Evolutionary conservation across 1,140 invertebrate genomes (phyloP), one percentile per base, ranked within the genome.

Genomic region (Pogonomyrmex barbatus): DNA sequence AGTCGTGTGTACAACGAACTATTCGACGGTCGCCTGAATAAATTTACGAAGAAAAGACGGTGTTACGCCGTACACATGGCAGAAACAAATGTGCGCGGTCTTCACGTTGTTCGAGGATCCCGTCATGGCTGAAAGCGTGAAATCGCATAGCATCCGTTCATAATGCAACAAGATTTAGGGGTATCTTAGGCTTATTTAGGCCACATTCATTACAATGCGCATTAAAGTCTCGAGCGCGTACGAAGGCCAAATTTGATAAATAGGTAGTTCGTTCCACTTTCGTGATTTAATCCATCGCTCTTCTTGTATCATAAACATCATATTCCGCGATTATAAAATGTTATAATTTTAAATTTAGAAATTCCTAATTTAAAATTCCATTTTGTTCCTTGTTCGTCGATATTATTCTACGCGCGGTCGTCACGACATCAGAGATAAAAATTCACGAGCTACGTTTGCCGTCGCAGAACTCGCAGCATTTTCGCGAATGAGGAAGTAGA

Each of bases 21-120:
- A 81, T 71, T 88, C 65, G 87, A 63, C 86, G 42, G 67, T 42
- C 12, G 82, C 50, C 54, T 86, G 88, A 89, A 88, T 88, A 86
- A 88, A 89, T 89, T 88, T 88, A 52, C 12, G 58, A 10, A 12
- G 24, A 67, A 65, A 82, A 65, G 45, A 62, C 52, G 4, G 36
- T 54, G 42, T 17, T 60, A 14, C 12, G n/a, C 33, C 12, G 2
- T 60, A 17, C 50, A 50, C 8, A 6, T 83, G 79, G 79, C 79
- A 60, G 79, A 75, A 83, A 83, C 68, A 83, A 83, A 83, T 83
- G 68, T 24, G 39, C 30, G 78, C 9, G 24, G 12, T 10, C 9
- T 62, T 42, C 10, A 36, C 50, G 14, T 56, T 42, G 39, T 54
- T 75, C 45, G 58, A 42, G 10, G 17, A 62, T 47, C 45, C 30